Evolutionary conservation across 2,888 invertebrate genomes (phyloP).

Genomic region (Orchesellides sinensis): DNA sequence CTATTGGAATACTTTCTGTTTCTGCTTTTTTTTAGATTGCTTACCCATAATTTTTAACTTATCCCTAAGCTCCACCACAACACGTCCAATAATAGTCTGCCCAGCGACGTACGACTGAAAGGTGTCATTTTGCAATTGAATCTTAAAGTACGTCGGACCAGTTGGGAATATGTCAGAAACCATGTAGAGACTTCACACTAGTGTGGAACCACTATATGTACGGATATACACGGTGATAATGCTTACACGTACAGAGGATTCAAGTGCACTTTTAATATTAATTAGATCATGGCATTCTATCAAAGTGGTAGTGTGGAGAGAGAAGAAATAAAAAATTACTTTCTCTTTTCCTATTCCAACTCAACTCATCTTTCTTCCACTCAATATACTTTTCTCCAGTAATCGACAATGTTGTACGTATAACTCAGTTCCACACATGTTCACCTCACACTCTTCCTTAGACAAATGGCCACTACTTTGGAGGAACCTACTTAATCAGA

Average conservation of each 20-base stretch:
- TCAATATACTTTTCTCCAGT: not conserved
- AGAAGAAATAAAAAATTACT: not conserved
- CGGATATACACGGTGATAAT: not conserved
- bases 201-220: not conserved
- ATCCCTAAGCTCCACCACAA: slow-evolving; percentile 57
- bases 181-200: slow-evolving; percentile 16
- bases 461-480: not conserved
- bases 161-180: slow-evolving; percentile 44
- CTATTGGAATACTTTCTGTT: not conserved
- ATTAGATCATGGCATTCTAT: slow-evolving; percentile 4
- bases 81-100: slow-evolving; percentile 48
- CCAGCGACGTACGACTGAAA: slow-evolving; percentile 51
- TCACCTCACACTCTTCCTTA: not conserved
- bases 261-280: slow-evolving; percentile 7
- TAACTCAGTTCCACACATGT: not conserved
- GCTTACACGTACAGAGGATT: not conserved
- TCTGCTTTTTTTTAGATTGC: slow-evolving; percentile 5
- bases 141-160: slow-evolving; percentile 45
- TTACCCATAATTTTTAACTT: slow-evolving; percentile 55
- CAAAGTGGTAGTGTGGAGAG: not conserved
- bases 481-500: not conserved
- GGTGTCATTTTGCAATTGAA: slow-evolving; percentile 51
- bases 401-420: not conserved
- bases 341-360: not conserved
- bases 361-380: not conserved